Base-by-base conservation (phyloP, 2,797 vertebrate species). In the Chaetophractus vellerosus region DNA sequence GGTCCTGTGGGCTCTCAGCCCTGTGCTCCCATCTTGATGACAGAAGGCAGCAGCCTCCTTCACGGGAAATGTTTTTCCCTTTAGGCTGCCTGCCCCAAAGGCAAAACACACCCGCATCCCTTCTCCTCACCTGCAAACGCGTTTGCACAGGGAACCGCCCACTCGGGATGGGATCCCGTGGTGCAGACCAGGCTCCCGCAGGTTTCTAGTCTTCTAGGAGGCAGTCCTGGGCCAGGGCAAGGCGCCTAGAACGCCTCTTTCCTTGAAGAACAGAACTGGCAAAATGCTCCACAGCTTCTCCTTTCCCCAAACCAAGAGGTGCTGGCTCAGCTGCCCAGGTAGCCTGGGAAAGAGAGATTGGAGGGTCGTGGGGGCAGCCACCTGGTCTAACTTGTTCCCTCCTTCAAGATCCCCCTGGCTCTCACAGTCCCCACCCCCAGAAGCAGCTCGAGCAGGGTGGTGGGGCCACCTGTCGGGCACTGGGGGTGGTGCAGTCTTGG, bases 391-490 rank as follows among this genome's bases (percentile, higher is more conserved):
- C 76, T 48, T 26, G 36, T 28, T 90, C 38, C 61, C 33, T 71
- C 68, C 79, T 88, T 59, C n/a, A 36, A 21, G 38, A 89, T 50
- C 9, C 14, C 48, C 6, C 0, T 9, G 36, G 21, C 64, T 31
- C 3, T 1, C 14, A 1, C 26, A 64, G 26, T 50, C 48, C 18
- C 19, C 24, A 26, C 24, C 64, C 16, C 64, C 80, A 21, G 61
- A 52, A 57, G 69, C 41, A 9, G 50, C 38, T 64, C 88, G 61
- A 71, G 36, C 69, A 63, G 50, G 57, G 63, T n/a, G 11, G 28
- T 95, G 92, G 90, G 78, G 97, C 97, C 81, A 81, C 89, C 91
- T 96, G 63, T 71, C 88, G 96, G 95, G 19, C 48, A 75, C 69
- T 1, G 0, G 38, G 14, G 69, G 50, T 79, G 50, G 10, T 94